phyloP scores from a whole-genome alignment of 2,888 invertebrate species.

The Allolobophora icterica region DNA sequence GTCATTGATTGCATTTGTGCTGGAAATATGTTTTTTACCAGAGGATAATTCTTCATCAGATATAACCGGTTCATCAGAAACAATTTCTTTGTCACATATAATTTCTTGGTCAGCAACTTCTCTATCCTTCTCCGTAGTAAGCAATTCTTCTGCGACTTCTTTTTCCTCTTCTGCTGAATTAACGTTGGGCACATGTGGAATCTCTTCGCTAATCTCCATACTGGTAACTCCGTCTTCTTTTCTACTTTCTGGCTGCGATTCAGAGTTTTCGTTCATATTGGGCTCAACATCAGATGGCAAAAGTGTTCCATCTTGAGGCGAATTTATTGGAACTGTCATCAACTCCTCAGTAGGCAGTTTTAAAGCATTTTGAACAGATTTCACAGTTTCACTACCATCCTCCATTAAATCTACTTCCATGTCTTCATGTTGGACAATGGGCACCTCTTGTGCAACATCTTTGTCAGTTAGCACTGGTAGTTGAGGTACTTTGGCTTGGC shows the following conservation, averaged over 20 bases:
- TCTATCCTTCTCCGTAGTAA: background rate
- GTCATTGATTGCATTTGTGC: background rate
- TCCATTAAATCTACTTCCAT: background rate
- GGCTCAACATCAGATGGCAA: background rate
- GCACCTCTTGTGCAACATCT: background rate
- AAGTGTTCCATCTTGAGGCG: background rate
- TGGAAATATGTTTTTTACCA: background rate
- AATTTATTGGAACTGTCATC: conserved; percentile 8
- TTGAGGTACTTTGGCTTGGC: background rate
- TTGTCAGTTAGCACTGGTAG: background rate
- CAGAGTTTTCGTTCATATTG: background rate
- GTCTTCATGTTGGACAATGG: background rate
- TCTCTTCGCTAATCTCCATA: background rate
- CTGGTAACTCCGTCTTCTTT: background rate
- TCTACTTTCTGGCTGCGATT: background rate
- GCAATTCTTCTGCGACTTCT: background rate
- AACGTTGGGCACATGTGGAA: background rate
- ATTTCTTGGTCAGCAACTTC: background rate
- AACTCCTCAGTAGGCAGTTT: background rate
- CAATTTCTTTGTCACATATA: background rate
- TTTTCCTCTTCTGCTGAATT: background rate
- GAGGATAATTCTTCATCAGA: conserved; percentile 11
- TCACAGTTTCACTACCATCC: background rate
- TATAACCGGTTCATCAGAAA: background rate
- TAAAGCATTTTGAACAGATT: background rate